Evolutionary conservation across 2,113 vertebrate genomes (phyloP), one percentile per base, ranked within the genome.

Genomic region (Egretta garzetta): DNA sequence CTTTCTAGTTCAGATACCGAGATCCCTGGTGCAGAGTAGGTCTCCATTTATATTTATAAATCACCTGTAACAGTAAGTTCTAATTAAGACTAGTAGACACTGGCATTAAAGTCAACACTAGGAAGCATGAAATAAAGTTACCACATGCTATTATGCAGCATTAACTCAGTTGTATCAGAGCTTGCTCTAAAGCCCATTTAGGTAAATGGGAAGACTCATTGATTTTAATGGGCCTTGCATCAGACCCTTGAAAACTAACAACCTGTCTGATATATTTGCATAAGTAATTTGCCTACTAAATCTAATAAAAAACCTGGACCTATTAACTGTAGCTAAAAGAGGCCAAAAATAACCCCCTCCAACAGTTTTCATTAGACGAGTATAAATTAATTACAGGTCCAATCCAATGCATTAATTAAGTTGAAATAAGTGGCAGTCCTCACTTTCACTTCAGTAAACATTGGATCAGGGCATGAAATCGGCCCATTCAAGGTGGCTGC

Each of bases 271-370:
- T 80, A 58, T 53, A 90, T 92, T 80, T 96, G 75, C 82, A 71
- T 70, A 80, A 93, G 41, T 73, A 88, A 80, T 95, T 95, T 83
- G 26, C 41, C 72, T 33, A 70, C n/a, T 71, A 77, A 90, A 80
- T 37, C 41, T 60, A 88, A 73, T 66, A 80, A 90, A 86, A 92
- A 39, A 0, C 1, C 24, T 53, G 33, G n/a, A 32, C 24, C 20
- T 86, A 35, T 93, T 94, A 91, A 75, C 39, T 68, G 45, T 30
- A 75, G 13, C 14, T 76, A 88, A 89, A 80, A 85, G 43, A 84
- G 59, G 55, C 37, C 13, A 80, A 66, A 95, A 90, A 70, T 35
- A 90, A 11, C 23, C 17, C 12, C 30, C 16, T 91, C 47, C 49
- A 62, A 55, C 4, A n/a, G 32, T 66, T 94, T 88, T 66, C 63